Percentiles rank a stretch among this genome's conserved stretches.
Evolutionary conservation across 2,797 vertebrate species (phyloP).

Genomic region (Meda fulgida): DNA sequence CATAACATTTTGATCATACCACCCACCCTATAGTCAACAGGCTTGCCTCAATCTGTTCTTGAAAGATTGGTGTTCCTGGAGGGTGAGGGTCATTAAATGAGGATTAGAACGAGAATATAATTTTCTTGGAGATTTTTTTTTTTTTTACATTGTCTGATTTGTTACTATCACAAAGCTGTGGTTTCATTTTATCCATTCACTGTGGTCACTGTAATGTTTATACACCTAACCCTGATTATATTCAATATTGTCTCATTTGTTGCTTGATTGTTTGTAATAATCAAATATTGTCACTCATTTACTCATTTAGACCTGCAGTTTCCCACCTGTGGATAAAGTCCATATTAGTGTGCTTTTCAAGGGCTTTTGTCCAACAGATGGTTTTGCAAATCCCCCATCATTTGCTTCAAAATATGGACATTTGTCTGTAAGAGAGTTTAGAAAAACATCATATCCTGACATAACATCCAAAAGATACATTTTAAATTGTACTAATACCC

Average conservation of each 20-base stretch:
- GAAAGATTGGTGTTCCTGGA: slow-evolving; percentile 68
- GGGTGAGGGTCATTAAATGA: slow-evolving; percentile 58
- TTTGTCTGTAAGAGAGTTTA: slow-evolving; percentile 69
- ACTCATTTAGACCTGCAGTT: slow-evolving; percentile 48
- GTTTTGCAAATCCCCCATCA: slow-evolving; percentile 75
- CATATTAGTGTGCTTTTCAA: slow-evolving; percentile 81
- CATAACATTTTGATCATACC: neutral
- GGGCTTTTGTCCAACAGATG: slow-evolving; percentile 82
- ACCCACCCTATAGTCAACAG: slow-evolving; percentile 60
- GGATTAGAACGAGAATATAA: slow-evolving; percentile 72
- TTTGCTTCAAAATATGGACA: slow-evolving; percentile 73
- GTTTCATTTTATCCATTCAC: neutral
- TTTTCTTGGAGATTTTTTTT: slow-evolving; percentile 64
- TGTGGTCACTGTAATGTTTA: neutral
- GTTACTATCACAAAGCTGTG: neutral
- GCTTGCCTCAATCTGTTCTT: slow-evolving; percentile 67
- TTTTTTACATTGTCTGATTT: neutral
- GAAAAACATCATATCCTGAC: slow-evolving; percentile 56
- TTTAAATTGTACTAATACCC: slow-evolving; percentile 39
- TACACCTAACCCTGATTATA: neutral
- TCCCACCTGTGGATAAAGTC: slow-evolving; percentile 82
- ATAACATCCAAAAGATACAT: slow-evolving; percentile 52
- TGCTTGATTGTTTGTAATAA: slow-evolving; percentile 39
- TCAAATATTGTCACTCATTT: slow-evolving; percentile 46
- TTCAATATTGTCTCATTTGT: neutral